These are phyloP conservation scores for Noctuana brunneofusca DNA, from an alignment of 2,888 invertebrate genomes.

Conservation along the genomic window DNA sequence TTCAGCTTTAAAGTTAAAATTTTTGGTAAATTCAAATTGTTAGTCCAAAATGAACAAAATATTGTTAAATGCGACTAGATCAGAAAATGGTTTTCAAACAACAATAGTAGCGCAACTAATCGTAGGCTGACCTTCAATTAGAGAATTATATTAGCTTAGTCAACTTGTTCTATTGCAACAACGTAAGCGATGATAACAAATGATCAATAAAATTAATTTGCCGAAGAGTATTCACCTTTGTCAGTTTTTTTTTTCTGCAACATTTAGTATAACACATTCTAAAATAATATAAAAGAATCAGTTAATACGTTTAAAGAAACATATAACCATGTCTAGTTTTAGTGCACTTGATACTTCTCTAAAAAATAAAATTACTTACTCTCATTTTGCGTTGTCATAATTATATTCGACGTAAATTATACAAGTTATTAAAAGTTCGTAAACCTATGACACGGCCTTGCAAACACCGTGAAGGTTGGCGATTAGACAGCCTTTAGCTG, in stretches of 20 bases:
- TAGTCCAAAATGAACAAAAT: neutral
- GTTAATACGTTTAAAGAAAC: too few species aligned
- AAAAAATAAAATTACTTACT: too few species aligned
- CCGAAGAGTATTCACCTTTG: too few species aligned
- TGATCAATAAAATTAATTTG: too few species aligned
- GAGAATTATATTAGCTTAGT: constrained; percentile 36
- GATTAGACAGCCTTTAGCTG: constrained; percentile 6
- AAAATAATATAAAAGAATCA: too few species aligned
- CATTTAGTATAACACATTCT: too few species aligned
- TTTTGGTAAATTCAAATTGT: neutral
- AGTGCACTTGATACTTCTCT: too few species aligned
- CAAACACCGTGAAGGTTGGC: constrained; percentile 10
- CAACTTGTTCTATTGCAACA: neutral
- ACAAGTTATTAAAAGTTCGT: constrained; percentile 1
- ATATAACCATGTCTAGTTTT: too few species aligned
- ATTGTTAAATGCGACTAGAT: constrained; percentile 12
- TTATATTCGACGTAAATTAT: neutral
- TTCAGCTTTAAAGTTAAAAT: too few species aligned
- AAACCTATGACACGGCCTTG: constrained; percentile 16
- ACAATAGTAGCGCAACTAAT: constrained; percentile 41
- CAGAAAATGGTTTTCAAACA: constrained; percentile 28
- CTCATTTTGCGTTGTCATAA: too few species aligned
- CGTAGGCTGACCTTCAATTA: constrained; percentile 41
- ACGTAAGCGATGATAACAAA: neutral
- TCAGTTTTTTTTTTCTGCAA: too few species aligned